Evolutionary conservation across 1,140 invertebrate species (phyloP), one percentile per base, ranked within the genome.

Genomic region (Glossosoma conforme): DNA sequence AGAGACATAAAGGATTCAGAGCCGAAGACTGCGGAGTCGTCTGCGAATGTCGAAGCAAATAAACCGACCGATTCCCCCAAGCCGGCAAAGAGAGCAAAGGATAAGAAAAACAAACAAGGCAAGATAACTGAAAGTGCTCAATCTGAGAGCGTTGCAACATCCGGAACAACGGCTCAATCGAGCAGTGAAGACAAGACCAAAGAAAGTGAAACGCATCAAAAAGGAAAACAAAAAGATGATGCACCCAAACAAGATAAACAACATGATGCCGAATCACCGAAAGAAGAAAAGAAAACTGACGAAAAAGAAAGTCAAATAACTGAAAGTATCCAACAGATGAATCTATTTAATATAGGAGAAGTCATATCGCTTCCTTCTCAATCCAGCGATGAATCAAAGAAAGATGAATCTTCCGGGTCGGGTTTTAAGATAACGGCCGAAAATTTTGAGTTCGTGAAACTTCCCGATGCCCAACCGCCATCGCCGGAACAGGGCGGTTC

Each of bases 71-170:
- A 30, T 33, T 49, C 52, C 2, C 52, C 45, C 6, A 54, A 48
- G 37, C 43, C 55, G 5, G 24, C 33, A 1, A 57, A 57, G 36
- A 28, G 40, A 40, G 30, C 14, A n/a, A 57, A 52, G 30, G 54
- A 57, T 44, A 57, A 57, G 40, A 57, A 57, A 40, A 32, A 44
- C 21, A 57, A 57, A 44, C 35, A 36, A 6, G 44, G 44, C 1
- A 50, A 47, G 11, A 33, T 9, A 10, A n/a, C 24, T n/a, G n/a
- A 36, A 17, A 19, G 37, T 37, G 14, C 21, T 42, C 48, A 50
- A 43, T 19, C n/a, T 14, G n/a, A 14, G 3, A 30, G 11, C 13
- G 13, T 3, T 13, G 18, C 18, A 10, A 20, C 32, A 11, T 19
- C 30, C 15, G 14, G 17, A 14, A n/a, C n/a, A n/a, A n/a, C n/a